A percentile compares a stretch with the other conserved stretches of the same genome.
These are phyloP conservation scores for Encarsia formosa DNA, from an alignment of 2,888 invertebrate species.

Conservation along the genomic window DNA sequence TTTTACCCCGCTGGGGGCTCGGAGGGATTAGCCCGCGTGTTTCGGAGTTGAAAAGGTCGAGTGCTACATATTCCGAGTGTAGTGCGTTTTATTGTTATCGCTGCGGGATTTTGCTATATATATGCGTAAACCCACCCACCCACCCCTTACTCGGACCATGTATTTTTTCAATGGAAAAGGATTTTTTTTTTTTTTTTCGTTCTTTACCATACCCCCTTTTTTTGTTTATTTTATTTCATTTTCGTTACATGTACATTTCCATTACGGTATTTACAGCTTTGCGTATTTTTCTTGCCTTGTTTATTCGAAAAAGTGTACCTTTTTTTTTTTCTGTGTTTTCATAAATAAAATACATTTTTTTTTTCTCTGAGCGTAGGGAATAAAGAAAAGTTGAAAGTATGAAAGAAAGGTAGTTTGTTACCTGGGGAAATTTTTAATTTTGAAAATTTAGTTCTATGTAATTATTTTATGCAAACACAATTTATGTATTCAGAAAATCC, in stretches of 20 bases:
- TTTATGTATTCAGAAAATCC: no score
- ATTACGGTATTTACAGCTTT: constrained; percentile 2
- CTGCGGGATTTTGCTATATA: constrained; percentile 16
- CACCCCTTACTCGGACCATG: constrained; percentile 10
- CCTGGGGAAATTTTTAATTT: no score
- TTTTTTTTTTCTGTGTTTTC: neutral
- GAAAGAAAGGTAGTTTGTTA: no score
- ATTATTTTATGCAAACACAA: no score
- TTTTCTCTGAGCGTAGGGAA: no score
- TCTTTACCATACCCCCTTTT: neutral
- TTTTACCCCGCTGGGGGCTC: constrained; percentile 15
- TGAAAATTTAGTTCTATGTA: no score
- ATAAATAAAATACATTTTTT: no score
- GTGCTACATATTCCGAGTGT: constrained; percentile 18
- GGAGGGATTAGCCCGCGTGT: constrained; percentile 19
- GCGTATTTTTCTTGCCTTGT: neutral
- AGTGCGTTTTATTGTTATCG: constrained; percentile 26
- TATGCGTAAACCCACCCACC: no score
- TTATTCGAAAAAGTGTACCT: neutral
- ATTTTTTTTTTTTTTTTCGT: neutral
- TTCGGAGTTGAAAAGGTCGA: constrained; percentile 22
- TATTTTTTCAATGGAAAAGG: constrained; percentile 11
- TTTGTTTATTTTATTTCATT: no score
- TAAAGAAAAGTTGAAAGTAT: no score
- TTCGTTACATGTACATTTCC: neutral